Evolutionary conservation across 2,797 vertebrate species (phyloP), one percentile per base, ranked within the genome.

Genomic region (Diglossa cyanea): DNA sequence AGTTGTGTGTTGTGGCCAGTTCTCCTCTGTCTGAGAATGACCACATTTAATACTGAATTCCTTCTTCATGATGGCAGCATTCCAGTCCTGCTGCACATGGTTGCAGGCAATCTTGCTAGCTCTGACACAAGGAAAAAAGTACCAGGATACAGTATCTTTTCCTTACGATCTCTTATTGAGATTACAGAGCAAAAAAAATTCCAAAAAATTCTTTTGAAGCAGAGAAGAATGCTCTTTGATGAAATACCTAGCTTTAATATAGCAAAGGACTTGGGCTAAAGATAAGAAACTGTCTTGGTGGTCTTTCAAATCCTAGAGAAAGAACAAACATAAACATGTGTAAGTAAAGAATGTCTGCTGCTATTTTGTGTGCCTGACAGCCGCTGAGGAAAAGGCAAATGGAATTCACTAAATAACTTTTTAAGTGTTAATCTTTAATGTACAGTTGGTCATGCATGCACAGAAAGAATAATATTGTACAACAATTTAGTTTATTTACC

Each of bases 71-170:
- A 58, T n/a, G 60, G 37, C 15, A 51, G 33, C 8, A 13, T 6
- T 4, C 28, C 13, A 18, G 50, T 88, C 65, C 25, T 53, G 9
- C 61, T 13, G 2, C 14, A 9, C 1, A 0, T 5, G 2, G 26
- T 35, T 16, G 0, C 30, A 42, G 40, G 28, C 48, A 57, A 45
- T 25, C 0, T 1, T 7, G 2, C 50, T 42, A 35, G 25, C 30
- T 54, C 1, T 3, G 31, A 42, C 40, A 39, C 19, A 25, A 30
- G n/a, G 17, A 6, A 39, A 37, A 57, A 83, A 82, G 15, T 11
- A 12, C 18, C 21, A 37, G 39, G 20, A 31, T 26, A 14, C 16
- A 25, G 16, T 5, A 21, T 53, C 4, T 57, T 79, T 90, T 75
- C 18, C 39, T 66, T 79, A 16, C 14, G 86, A 39, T 21, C 30